Percentiles rank a stretch among this genome's conserved stretches.
Evolutionary conservation across 1,140 invertebrate genomes (phyloP).

Genomic region (Mylabris phalerata): DNA sequence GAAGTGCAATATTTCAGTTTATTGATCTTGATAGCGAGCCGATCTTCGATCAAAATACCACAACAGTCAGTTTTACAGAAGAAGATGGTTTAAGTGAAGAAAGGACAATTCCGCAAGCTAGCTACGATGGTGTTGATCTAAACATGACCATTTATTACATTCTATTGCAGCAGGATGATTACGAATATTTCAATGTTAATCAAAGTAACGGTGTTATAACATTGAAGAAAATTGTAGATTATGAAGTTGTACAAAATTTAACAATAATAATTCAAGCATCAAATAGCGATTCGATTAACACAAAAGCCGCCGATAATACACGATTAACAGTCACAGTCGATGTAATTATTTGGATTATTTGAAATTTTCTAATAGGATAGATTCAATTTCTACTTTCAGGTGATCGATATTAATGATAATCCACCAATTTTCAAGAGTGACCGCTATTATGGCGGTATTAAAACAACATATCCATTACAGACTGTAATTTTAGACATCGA

Average conservation of each 20-base stretch:
- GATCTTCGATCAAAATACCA: background rate
- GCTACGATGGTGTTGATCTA: background rate
- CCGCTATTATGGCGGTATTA: background rate
- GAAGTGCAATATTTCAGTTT: background rate
- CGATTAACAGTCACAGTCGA: constrained; percentile 4
- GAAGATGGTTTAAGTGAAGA: background rate
- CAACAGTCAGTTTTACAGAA: constrained; percentile 4
- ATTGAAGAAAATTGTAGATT: constrained; percentile 35
- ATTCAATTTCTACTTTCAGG: constrained; percentile 36
- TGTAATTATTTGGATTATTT: constrained; percentile 5
- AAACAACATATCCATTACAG: background rate
- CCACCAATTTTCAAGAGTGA: background rate
- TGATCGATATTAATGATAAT: constrained; percentile 51
- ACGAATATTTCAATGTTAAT: constrained; percentile 10
- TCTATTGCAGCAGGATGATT: constrained; percentile 7
- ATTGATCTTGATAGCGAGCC: constrained; percentile 7
- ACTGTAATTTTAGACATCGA: background rate
- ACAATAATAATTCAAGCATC: constrained; percentile 41
- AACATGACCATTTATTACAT: constrained; percentile 10
- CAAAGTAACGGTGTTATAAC: constrained; percentile 4
- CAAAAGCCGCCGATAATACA: background rate
- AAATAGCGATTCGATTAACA: constrained; percentile 27
- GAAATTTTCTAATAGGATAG: background rate
- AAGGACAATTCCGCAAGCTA: background rate
- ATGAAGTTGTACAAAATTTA: constrained; percentile 36